These are phyloP conservation scores for Acinonyx jubatus DNA, from an alignment of 2,113 vertebrate genomes.

Conservation along the genomic window DNA sequence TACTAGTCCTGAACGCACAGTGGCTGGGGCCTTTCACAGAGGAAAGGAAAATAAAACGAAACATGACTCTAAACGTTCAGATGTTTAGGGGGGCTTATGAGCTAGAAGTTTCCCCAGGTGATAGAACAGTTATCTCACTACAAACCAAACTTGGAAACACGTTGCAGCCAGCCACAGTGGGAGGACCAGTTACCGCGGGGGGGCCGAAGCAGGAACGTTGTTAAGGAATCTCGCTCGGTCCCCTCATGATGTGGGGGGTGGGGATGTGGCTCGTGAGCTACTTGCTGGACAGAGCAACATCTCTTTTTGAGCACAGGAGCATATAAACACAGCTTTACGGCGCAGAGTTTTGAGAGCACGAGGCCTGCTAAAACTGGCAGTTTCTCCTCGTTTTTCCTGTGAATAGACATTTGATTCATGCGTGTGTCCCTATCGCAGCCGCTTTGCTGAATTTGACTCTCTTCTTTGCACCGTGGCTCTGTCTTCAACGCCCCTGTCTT, in stretches of 20 bases:
- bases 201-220: accelerated
- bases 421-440: neutral
- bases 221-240: neutral
- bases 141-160: neutral
- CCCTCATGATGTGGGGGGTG: neutral
- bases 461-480: accelerated
- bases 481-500: accelerated
- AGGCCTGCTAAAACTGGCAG: neutral
- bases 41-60: neutral
- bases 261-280: neutral
- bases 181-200: accelerated
- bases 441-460: neutral
- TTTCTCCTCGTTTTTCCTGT: neutral
- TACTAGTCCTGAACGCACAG: neutral
- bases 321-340: neutral
- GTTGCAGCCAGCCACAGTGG: accelerated
- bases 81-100: neutral
- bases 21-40: neutral
- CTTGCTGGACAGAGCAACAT: neutral
- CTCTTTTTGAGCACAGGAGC: neutral
- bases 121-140: neutral
- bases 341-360: neutral
- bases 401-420: neutral
- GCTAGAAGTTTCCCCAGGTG: neutral
- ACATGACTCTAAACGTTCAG: neutral